Conservation (phyloP, 2,888 invertebrate species). For the Myopa tessellatipennis region DNA sequence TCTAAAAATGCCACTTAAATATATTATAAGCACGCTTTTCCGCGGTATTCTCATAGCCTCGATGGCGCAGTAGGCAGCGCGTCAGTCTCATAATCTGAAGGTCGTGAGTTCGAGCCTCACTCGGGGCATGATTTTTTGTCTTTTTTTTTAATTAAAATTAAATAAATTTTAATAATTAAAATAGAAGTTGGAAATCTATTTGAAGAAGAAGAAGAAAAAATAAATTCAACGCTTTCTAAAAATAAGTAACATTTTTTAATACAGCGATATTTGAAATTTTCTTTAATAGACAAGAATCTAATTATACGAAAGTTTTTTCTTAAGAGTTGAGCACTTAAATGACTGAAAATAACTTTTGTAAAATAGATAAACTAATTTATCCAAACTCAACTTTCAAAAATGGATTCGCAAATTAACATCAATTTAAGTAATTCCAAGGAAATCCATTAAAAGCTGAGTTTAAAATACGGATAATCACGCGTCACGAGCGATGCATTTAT, state of each 20-base stretch:
- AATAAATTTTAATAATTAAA: too few species aligned
- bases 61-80: too few species aligned
- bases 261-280: neutral
- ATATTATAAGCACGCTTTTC: too few species aligned
- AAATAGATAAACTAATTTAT: neutral
- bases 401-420: neutral
- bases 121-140: slow-evolving; percentile 44
- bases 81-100: slow-evolving; percentile 48
- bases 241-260: neutral
- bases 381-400: neutral
- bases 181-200: too few species aligned
- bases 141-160: neutral
- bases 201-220: too few species aligned
- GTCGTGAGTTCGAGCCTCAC: slow-evolving; percentile 52
- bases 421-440: neutral
- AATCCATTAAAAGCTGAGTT: neutral
- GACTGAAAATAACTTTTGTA: neutral
- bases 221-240: too few species aligned
- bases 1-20: too few species aligned
- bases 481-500: too few species aligned
- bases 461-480: neutral
- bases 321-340: neutral
- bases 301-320: neutral
- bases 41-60: too few species aligned
- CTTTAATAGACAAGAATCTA: neutral